Conservation (phyloP, 2,113 vertebrate genomes). For the Eclectus roratus region DNA sequence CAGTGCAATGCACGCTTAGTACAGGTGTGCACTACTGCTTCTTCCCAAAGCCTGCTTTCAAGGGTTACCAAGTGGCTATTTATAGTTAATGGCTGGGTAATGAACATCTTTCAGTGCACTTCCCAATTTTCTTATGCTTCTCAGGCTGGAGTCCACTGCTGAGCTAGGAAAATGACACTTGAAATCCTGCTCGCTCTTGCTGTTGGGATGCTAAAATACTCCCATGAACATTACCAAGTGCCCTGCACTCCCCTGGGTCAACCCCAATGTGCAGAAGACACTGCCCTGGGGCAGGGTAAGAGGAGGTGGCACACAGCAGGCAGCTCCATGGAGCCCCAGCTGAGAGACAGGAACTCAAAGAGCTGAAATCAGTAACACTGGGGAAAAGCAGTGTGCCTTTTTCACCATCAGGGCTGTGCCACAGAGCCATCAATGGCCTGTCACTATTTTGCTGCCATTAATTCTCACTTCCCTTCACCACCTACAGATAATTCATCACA, state of each 20-base stretch:
- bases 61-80: background rate
- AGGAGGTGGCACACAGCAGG: fast-evolving
- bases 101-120: background rate
- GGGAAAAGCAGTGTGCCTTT: background rate
- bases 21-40: background rate
- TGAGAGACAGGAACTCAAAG: background rate
- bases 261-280: background rate
- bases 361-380: no score
- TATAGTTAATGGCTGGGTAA: background rate
- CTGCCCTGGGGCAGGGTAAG: background rate
- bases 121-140: background rate
- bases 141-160: background rate
- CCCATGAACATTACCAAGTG: background rate
- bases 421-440: background rate
- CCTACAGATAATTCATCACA: background rate
- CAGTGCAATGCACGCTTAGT: background rate
- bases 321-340: background rate
- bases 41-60: background rate
- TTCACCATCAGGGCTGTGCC: fast-evolving
- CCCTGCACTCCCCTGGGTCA: background rate
- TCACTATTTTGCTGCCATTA: background rate
- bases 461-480: background rate
- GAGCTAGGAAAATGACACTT: background rate
- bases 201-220: background rate
- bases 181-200: background rate